Percentiles rank a stretch among this genome's conserved stretches.
Evolutionary conservation across 2,888 invertebrate genomes (phyloP).

Genomic region (Zaprionus obscuricornis): DNA sequence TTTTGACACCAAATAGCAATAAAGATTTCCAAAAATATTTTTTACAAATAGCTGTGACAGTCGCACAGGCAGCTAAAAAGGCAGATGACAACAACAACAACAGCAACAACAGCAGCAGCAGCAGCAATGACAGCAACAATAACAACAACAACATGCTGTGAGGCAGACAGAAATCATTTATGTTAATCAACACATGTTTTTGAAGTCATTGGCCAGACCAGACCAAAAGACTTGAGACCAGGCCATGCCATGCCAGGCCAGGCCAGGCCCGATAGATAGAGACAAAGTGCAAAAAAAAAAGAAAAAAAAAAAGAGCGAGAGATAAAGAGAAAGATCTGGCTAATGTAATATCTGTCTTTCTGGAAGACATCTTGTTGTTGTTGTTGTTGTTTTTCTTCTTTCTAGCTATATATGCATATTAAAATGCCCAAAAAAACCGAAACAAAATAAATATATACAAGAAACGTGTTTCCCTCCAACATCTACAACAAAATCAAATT

Average conservation of each 20-base stretch:
- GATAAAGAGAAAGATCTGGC: conserved; percentile 28
- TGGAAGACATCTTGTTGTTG: conserved; percentile 35
- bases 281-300: too few species aligned
- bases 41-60: conserved; percentile 46
- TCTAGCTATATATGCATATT: conserved; percentile 47
- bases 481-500: conserved; percentile 66
- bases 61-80: conserved; percentile 12
- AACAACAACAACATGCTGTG: conserved; percentile 31
- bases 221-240: conserved; percentile 22
- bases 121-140: background rate
- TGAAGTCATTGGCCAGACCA: conserved; percentile 68
- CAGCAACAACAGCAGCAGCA: conserved; percentile 20
- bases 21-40: conserved; percentile 60
- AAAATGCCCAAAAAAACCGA: conserved; percentile 63
- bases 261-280: background rate
- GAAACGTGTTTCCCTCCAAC: conserved; percentile 63
- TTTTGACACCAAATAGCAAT: conserved; percentile 66
- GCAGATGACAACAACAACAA: conserved; percentile 41
- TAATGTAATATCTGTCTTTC: conserved; percentile 50
- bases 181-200: conserved; percentile 78
- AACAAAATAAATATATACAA: conserved; percentile 72
- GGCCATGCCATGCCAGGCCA: too few species aligned
- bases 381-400: conserved; percentile 25
- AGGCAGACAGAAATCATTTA: conserved; percentile 70
- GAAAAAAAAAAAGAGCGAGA: background rate